Percentiles rank a stretch among this genome's conserved stretches.
Evolutionary conservation across 2,888 invertebrate genomes (phyloP).

Genomic region (Heliconius cydno): DNA sequence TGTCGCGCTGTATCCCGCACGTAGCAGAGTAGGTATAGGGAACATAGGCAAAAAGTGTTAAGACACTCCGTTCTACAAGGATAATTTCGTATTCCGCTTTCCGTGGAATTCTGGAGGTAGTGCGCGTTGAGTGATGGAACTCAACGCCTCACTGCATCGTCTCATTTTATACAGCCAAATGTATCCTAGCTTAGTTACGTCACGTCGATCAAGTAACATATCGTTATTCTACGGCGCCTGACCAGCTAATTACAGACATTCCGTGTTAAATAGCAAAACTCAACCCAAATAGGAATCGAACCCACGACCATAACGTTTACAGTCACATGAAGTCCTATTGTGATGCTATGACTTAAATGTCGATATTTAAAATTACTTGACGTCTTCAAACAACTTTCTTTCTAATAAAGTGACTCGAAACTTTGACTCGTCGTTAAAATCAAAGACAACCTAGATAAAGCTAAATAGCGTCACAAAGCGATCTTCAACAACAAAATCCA

Average conservation of each 20-base stretch:
- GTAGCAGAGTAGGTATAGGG: background rate
- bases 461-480: constrained; percentile 13
- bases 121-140: too few species aligned
- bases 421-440: background rate
- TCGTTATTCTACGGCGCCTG: too few species aligned
- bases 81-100: too few species aligned
- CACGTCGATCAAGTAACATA: too few species aligned
- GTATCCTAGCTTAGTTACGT: too few species aligned
- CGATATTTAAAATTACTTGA: background rate
- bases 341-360: background rate
- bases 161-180: too few species aligned
- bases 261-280: too few species aligned
- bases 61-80: background rate
- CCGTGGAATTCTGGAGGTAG: background rate
- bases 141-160: background rate
- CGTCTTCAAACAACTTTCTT: background rate
- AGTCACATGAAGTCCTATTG: background rate
- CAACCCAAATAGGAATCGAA: too few species aligned
- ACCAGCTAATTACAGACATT: too few species aligned
- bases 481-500: constrained; percentile 12
- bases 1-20: background rate
- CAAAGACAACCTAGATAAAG: constrained; percentile 9
- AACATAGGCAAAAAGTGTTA: background rate
- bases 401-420: background rate
- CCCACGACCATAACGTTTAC: background rate